These are phyloP conservation scores for Volucella bombylans DNA, from an alignment of 2,888 invertebrate species.

Conservation along the genomic window DNA sequence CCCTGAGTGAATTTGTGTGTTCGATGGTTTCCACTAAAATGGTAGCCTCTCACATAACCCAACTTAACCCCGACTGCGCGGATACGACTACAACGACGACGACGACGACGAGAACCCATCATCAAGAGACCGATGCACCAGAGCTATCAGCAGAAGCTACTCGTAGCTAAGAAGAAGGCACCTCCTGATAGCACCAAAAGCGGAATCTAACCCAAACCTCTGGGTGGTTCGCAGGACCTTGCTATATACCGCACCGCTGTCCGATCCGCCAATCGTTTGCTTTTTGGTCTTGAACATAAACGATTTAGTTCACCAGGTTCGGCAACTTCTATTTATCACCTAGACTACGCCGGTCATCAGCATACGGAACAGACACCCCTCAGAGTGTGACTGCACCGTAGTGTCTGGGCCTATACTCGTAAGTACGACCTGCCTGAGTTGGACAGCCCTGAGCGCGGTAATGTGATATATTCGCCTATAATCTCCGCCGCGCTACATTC, in stretches of 20 bases:
- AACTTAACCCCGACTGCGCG: constrained; percentile 63
- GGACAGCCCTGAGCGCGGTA: constrained; percentile 69
- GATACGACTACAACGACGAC: too few relatives aligned
- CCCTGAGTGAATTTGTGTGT: constrained; percentile 74
- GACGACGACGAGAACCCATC: constrained; percentile 50
- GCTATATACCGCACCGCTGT: background rate
- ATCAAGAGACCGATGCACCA: constrained; percentile 55
- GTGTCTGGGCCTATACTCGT: too few relatives aligned
- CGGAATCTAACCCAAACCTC: constrained; percentile 44
- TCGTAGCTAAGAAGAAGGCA: constrained; percentile 18
- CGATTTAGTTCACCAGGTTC: constrained; percentile 72
- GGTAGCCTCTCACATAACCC: constrained; percentile 73
- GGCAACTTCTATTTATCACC: constrained; percentile 74
- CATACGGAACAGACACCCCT: constrained; percentile 6
- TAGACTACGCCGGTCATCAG: constrained; percentile 62
- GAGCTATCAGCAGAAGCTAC: constrained; percentile 59
- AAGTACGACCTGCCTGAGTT: constrained; percentile 1
- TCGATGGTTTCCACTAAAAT: constrained; percentile 69
- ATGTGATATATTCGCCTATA: constrained; percentile 73
- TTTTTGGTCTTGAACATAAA: constrained; percentile 66
- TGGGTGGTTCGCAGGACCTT: constrained; percentile 13
- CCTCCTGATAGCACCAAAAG: constrained; percentile 54
- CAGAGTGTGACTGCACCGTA: constrained; percentile 3
- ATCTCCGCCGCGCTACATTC: constrained; percentile 73
- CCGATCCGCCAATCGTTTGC: constrained; percentile 7